These are phyloP conservation scores for Ferrisia virgata DNA, from an alignment of 2,888 invertebrate species.

Conservation along the genomic window DNA sequence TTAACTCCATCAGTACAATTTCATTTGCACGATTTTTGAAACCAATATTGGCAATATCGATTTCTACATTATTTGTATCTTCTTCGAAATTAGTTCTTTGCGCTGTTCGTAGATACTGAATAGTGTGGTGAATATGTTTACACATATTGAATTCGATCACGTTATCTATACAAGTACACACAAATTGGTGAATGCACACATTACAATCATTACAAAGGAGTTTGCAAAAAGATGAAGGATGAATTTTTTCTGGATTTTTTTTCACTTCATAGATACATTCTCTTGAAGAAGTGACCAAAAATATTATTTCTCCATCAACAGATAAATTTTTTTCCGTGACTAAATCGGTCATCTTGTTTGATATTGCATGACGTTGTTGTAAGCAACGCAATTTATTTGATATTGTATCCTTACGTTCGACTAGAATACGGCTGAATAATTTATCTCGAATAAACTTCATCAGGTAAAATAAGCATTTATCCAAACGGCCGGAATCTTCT, in stretches of 20 bases:
- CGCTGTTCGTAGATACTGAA: background rate
- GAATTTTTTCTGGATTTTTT: background rate
- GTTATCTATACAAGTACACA: slow-evolving; percentile 45
- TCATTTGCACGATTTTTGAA: background rate
- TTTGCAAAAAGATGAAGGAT: background rate
- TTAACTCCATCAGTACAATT: background rate
- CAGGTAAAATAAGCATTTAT: background rate
- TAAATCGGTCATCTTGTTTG: background rate
- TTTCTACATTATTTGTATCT: background rate
- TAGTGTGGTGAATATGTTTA: slow-evolving; percentile 44
- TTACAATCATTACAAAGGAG: slow-evolving; percentile 26
- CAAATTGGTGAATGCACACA: slow-evolving; percentile 46
- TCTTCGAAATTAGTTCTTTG: no score
- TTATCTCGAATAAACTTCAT: background rate
- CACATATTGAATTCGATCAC: slow-evolving; percentile 46
- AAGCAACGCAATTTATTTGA: background rate
- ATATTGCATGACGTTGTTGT: background rate
- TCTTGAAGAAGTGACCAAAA: background rate
- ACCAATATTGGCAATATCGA: background rate
- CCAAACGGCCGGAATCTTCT: background rate
- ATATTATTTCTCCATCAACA: background rate
- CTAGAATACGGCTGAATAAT: background rate
- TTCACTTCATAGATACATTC: background rate
- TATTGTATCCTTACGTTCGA: background rate
- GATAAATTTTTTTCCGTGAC: background rate